These are phyloP conservation scores for Acrocephalus kingi DNA, from an alignment of 2,113 vertebrate genomes.

Conservation along the genomic window DNA sequence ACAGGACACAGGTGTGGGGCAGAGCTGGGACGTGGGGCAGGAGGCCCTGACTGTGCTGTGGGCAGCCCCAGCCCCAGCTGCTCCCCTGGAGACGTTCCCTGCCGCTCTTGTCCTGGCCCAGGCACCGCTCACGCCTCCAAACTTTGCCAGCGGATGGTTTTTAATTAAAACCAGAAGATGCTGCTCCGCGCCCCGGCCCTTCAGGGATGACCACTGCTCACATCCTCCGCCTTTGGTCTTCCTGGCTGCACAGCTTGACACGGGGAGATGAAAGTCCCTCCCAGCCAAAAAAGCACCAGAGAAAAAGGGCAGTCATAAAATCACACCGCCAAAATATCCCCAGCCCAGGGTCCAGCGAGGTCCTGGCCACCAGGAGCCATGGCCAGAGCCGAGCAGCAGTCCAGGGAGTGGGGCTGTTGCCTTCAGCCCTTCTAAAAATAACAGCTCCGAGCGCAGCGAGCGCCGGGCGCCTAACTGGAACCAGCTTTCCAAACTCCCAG, in stretches of 20 bases:
- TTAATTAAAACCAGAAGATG: conserved; percentile 59
- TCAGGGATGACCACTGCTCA: conserved; percentile 55
- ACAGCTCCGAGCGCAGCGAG: background rate
- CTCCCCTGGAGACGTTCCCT: background rate
- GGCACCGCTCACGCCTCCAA: background rate
- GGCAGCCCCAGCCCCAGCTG: accelerated
- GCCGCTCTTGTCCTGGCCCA: background rate
- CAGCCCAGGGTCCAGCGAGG: accelerated
- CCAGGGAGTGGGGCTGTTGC: background rate
- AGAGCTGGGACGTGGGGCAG: accelerated
- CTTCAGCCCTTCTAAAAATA: conserved; percentile 53
- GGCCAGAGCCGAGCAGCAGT: background rate
- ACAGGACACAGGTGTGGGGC: background rate
- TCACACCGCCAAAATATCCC: accelerated
- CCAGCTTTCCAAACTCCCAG: conserved; percentile 53
- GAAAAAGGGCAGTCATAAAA: background rate
- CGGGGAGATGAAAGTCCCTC: conserved; percentile 16
- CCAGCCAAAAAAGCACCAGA: background rate
- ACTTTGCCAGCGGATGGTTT: conserved; percentile 18
- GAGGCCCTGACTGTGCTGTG: background rate
- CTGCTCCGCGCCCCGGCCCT: background rate
- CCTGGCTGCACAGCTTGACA: conserved; percentile 36
- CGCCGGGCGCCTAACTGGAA: conserved; percentile 23
- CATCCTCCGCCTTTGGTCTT: conserved; percentile 30
- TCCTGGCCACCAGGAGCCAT: background rate